phyloP scores from a whole-genome alignment of 2,113 vertebrate genomes.

The Lepus americanus region DNA sequence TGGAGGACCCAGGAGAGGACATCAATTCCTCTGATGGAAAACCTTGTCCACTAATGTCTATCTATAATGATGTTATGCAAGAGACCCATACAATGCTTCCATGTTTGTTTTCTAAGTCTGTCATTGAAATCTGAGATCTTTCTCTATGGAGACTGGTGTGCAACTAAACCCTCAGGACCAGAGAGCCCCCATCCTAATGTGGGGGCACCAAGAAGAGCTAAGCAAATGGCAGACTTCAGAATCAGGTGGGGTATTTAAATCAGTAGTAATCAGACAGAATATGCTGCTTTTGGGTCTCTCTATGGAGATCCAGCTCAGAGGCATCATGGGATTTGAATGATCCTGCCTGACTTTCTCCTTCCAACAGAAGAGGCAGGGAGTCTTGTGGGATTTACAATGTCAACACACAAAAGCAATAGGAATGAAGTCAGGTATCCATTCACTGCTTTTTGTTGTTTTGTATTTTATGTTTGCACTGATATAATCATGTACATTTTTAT shows the following conservation, averaged over 20 bases:
- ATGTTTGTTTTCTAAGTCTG: not conserved
- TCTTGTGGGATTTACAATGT: not conserved
- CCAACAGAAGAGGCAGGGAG: not conserved
- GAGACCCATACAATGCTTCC: not conserved
- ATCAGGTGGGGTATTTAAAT: not conserved
- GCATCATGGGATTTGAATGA: not conserved
- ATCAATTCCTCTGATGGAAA: not conserved
- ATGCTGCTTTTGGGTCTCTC: not conserved
- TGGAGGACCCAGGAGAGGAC: not conserved
- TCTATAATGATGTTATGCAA: not conserved
- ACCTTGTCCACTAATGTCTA: not conserved
- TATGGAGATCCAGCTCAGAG: not conserved
- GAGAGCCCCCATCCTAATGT: not conserved
- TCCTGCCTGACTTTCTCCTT: not conserved
- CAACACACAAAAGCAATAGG: rapidly evolving
- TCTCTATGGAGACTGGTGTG: not conserved
- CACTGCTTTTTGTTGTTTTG: not conserved
- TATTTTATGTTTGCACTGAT: no score
- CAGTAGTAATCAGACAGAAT: not conserved
- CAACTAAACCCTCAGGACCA: not conserved
- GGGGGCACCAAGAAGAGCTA: not conserved
- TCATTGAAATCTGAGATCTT: not conserved
- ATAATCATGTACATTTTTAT: no score
- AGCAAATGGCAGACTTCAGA: not conserved
- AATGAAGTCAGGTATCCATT: not conserved